A percentile compares a stretch with the other conserved stretches of the same genome.
Evolutionary conservation across 2,888 invertebrate species (phyloP).

Genomic region (Scotopteryx bipunctaria): DNA sequence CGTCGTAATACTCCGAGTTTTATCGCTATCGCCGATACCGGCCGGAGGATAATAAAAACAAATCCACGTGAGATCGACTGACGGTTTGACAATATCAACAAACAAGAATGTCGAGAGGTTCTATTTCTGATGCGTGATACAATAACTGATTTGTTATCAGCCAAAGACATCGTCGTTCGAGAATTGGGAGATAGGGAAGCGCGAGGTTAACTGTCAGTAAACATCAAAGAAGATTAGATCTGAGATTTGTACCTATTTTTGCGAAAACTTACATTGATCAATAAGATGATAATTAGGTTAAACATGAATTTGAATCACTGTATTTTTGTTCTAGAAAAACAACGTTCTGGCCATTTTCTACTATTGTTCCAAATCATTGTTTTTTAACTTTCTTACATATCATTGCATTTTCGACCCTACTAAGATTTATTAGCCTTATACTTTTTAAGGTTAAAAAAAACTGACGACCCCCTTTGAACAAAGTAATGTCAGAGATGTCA

Average conservation of each 20-base stretch:
- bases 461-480: no score
- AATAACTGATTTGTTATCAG: conserved; percentile 71
- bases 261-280: conserved; percentile 5
- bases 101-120: conserved; percentile 62
- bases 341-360: no score
- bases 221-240: not conserved
- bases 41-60: conserved; percentile 75
- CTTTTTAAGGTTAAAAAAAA: no score
- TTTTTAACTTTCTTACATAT: no score
- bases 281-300: not conserved
- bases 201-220: conserved; percentile 16
- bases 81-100: conserved; percentile 57
- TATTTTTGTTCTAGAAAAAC: no score
- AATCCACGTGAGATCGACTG: conserved; percentile 71
- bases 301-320: no score
- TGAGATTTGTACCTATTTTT: conserved; percentile 4
- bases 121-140: conserved; percentile 70
- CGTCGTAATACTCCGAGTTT: conserved; percentile 29
- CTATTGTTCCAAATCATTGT: no score
- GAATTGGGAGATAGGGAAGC: conserved; percentile 37
- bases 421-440: no score
- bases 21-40: conserved; percentile 67
- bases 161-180: conserved; percentile 62
- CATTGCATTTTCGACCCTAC: no score
- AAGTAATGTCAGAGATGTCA: no score